These are phyloP conservation scores for Ectropis grisescens DNA, from an alignment of 1,140 invertebrate species.

Conservation along the genomic window DNA sequence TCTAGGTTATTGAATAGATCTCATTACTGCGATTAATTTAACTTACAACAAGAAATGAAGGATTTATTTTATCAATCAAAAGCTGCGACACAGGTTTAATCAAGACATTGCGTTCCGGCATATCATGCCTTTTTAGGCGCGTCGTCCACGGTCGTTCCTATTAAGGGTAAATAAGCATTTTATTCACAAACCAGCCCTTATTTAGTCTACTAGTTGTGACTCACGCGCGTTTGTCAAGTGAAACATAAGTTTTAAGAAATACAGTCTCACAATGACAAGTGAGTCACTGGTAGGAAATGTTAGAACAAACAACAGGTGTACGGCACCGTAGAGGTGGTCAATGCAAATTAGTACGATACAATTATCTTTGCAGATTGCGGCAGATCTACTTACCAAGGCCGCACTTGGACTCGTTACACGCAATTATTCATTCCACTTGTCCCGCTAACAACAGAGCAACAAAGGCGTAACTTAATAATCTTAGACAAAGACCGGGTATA, in stretches of 20 bases:
- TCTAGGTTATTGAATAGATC: too few relatives aligned
- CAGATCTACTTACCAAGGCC: not conserved
- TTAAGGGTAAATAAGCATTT: constrained; percentile 48
- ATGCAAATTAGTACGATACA: constrained; percentile 42
- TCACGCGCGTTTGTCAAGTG: constrained; percentile 34
- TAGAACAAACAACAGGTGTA: constrained; percentile 33
- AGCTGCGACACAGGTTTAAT: constrained; percentile 12
- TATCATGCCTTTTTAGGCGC: constrained; percentile 39
- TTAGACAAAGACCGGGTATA: constrained; percentile 49
- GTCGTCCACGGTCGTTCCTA: constrained; percentile 37
- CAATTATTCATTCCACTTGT: constrained; percentile 1
- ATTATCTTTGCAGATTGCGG: constrained; percentile 17
- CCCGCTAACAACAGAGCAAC: too few relatives aligned
- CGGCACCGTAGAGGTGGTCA: constrained; percentile 25
- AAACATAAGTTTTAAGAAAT: constrained; percentile 32
- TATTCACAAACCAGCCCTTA: constrained; percentile 51
- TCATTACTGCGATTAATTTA: too few relatives aligned
- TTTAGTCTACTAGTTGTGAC: constrained; percentile 42
- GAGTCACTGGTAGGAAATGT: constrained; percentile 41
- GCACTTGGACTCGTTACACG: not conserved
- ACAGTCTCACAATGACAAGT: constrained; percentile 21
- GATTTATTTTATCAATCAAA: constrained; percentile 25
- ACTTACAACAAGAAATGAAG: constrained; percentile 2
- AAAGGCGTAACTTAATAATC: constrained; percentile 1
- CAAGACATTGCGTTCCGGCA: constrained; percentile 40